Evolutionary conservation across 2,113 vertebrate genomes (phyloP).

Genomic region (Odobenus rosmarus): DNA sequence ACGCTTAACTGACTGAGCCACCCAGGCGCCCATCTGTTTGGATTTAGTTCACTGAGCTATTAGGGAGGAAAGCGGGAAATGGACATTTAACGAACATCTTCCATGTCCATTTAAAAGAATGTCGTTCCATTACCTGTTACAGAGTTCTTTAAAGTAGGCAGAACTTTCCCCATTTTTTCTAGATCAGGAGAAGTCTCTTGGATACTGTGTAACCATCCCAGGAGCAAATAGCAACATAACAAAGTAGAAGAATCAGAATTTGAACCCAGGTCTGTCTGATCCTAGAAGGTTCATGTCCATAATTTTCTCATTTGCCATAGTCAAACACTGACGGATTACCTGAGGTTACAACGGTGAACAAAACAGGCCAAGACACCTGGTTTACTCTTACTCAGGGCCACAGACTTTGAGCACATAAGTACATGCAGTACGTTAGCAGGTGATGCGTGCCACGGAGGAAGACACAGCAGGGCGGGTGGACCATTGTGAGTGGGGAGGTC

Average conservation of each 20-base stretch:
- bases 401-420: too few relatives aligned
- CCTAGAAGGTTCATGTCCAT: not conserved
- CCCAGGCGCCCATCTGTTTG: not conserved
- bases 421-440: fast-evolving
- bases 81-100: not conserved
- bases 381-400: not conserved
- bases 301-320: not conserved
- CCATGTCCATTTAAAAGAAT: not conserved
- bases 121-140: not conserved
- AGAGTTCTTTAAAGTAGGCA: not conserved
- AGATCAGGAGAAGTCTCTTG: not conserved
- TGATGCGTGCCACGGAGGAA: not conserved
- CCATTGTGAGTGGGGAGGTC: not conserved
- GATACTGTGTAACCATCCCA: not conserved
- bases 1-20: too few relatives aligned
- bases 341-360: not conserved
- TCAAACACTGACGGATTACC: not conserved
- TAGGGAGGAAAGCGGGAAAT: not conserved
- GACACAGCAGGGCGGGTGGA: fast-evolving
- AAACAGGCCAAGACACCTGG: not conserved
- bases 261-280: not conserved
- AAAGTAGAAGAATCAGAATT: not conserved
- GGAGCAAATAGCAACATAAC: not conserved
- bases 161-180: not conserved
- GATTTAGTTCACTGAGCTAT: not conserved